These are phyloP conservation scores for Potorous gilbertii DNA, from an alignment of 2,797 vertebrate genomes.

Conservation along the genomic window DNA sequence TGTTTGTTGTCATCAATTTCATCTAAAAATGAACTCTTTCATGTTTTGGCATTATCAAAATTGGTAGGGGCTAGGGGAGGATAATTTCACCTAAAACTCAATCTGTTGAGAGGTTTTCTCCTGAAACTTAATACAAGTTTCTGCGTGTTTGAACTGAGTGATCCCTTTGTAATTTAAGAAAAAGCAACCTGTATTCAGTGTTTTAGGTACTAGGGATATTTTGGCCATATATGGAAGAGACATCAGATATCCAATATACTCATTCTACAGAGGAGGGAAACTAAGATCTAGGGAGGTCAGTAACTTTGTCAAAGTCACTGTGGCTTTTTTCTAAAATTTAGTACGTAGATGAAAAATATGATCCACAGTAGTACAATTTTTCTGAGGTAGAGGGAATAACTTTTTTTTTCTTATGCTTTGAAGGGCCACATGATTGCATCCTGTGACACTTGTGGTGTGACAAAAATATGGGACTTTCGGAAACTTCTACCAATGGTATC, in stretches of 20 bases:
- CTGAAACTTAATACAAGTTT: slow-evolving; percentile 9
- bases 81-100: neutral
- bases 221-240: neutral
- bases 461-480: slow-evolving; percentile 90
- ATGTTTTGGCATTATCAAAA: neutral
- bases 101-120: neutral
- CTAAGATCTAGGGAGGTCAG: neutral
- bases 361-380: neutral
- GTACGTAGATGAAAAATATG: no score
- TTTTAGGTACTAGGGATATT: neutral
- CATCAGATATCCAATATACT: neutral
- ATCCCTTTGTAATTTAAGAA: neutral
- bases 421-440: slow-evolving; percentile 87
- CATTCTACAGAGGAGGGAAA: neutral
- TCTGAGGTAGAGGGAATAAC: neutral
- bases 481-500: slow-evolving; percentile 77
- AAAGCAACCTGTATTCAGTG: neutral
- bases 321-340: neutral
- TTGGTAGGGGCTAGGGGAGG: neutral
- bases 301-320: neutral
- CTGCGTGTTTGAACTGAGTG: neutral
- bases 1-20: neutral
- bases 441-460: slow-evolving; percentile 85
- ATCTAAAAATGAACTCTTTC: neutral
- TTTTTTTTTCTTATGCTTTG: slow-evolving; percentile 39